Evolutionary conservation across 2,113 vertebrate species (phyloP).

Genomic region (Terrapene triunguis): DNA sequence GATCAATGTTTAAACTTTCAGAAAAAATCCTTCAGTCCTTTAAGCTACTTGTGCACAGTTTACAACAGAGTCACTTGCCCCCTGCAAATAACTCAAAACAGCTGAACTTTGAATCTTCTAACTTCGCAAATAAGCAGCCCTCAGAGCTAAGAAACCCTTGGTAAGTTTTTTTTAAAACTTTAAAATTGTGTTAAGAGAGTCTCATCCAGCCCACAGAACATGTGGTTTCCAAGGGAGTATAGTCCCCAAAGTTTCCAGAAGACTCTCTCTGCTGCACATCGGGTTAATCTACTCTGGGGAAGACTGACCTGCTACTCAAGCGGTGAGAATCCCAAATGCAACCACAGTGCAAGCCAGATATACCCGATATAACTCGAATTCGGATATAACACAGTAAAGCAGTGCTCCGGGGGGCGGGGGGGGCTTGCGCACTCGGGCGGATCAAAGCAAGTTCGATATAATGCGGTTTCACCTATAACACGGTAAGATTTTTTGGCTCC

Average conservation of each 20-base stretch:
- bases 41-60: not conserved
- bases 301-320: not conserved
- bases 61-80: not conserved
- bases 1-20: not conserved
- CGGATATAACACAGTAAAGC: too few relatives aligned
- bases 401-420: too few relatives aligned
- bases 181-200: not conserved
- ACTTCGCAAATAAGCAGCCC: not conserved
- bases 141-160: accelerated
- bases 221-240: not conserved
- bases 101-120: not conserved
- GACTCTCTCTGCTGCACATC: not conserved
- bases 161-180: not conserved
- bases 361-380: too few relatives aligned
- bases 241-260: not conserved
- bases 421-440: too few relatives aligned
- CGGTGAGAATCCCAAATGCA: not conserved
- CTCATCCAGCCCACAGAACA: not conserved
- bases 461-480: too few relatives aligned
- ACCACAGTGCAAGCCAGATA: not conserved
- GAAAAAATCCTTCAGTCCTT: not conserved
- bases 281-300: not conserved
- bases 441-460: too few relatives aligned
- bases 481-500: too few relatives aligned
- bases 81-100: not conserved